Base-by-base conservation (phyloP, 2,888 invertebrate species). In the Octonoba sinensis region DNA sequence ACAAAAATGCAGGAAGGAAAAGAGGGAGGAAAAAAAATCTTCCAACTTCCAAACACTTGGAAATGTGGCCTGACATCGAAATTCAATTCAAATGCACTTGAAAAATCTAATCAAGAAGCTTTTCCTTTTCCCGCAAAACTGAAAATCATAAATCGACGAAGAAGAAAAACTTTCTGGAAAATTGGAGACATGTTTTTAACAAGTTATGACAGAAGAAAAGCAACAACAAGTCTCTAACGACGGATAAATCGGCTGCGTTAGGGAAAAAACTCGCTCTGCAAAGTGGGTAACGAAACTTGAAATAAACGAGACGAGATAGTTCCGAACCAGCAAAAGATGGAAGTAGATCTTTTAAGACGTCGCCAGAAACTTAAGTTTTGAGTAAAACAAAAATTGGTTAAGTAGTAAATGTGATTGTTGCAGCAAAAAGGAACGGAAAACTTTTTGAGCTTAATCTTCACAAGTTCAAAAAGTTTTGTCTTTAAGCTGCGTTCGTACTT, bases 71-170 rank as follows among this genome's bases (percentile, higher is more conserved):
- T 60, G 77, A 78, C 71, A 59, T 36, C 51, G 78, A 66, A 79
- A 79, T 79, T 79, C 72, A 67, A 79, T 79, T 79, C 78, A 79
- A 79, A 79, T 72, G 72, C 78, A 67, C 78, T 79, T 72, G 78
- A 72, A 72, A 76, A 79, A 79, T 79, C 78, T 79, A 79, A 79
- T 79, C 78, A 79, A 79, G 67, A 54, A 66, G 65, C 65, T 79
- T 79, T 71, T 59, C 72, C 60, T 20, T n/a, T 36, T 51, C 47
- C 47, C 36, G 36, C 22, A 72, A 65, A 72, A 78, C 78, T 78
- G 47, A 66, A 78, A 72, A 72, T 72, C 66, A 57, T 59, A 78
- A 59, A 70, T 47, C 64, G 64, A 46, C 54, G 49, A 70, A 70
- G 54, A 57, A 46, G 22, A 36, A 36, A 36, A 36, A 36, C 36